phyloP scores from a whole-genome alignment of 2,113 vertebrate species.

The Spea bombifrons region DNA sequence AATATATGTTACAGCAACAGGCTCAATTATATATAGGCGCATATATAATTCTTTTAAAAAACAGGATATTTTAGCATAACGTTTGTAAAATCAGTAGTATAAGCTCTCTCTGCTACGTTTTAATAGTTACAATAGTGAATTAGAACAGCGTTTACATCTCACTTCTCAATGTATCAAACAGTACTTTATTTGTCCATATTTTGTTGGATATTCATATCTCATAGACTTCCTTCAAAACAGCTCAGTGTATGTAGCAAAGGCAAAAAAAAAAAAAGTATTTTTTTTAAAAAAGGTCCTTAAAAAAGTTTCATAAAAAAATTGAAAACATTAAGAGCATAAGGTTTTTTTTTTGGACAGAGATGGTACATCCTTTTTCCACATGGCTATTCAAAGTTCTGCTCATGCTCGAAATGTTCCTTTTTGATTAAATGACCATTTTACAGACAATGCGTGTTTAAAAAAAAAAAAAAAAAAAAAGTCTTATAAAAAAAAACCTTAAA shows the following conservation, averaged over 20 bases:
- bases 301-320: slow-evolving; percentile 23
- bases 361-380: slow-evolving; percentile 60
- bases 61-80: slow-evolving; percentile 76
- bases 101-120: slow-evolving; percentile 84
- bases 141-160: slow-evolving; percentile 85
- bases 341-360: slow-evolving; percentile 50
- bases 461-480: slow-evolving; percentile 60
- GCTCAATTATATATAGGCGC: slow-evolving; percentile 69
- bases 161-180: slow-evolving; percentile 77
- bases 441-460: slow-evolving; percentile 66
- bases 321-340: slow-evolving; percentile 6
- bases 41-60: slow-evolving; percentile 55
- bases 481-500: slow-evolving; percentile 61
- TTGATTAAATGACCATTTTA: slow-evolving; percentile 62
- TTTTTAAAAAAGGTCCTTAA: slow-evolving; percentile 28
- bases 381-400: slow-evolving; percentile 59
- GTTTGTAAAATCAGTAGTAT: slow-evolving; percentile 89
- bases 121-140: slow-evolving; percentile 85
- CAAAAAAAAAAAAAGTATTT: slow-evolving; percentile 12
- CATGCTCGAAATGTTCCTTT: slow-evolving; percentile 57
- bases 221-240: slow-evolving; percentile 68
- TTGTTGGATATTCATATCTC: slow-evolving; percentile 63
- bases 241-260: slow-evolving; percentile 41
- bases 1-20: slow-evolving; percentile 82
- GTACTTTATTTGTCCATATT: slow-evolving; percentile 68